Evolutionary conservation across 2,888 invertebrate species (phyloP).

Genomic region (Stenodema calcarata): DNA sequence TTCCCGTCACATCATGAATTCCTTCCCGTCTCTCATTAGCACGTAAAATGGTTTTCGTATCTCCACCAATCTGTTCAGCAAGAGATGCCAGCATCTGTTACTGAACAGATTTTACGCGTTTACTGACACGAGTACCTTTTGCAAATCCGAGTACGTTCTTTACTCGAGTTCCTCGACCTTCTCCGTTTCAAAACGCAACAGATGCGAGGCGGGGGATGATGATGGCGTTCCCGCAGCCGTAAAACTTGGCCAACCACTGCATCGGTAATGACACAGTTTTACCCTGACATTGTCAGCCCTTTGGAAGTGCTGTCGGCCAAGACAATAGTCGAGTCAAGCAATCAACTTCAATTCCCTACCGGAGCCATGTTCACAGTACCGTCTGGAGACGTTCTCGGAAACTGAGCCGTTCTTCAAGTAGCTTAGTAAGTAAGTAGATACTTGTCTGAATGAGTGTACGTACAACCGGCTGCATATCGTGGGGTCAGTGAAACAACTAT

Average conservation of each 20-base stretch:
- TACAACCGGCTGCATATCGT: too few species aligned
- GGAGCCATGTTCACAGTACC: background rate
- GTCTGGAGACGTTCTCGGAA: background rate
- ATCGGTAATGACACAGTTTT: slow-evolving; percentile 25
- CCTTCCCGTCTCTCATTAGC: too few species aligned
- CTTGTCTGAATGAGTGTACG: too few species aligned
- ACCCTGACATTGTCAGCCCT: background rate
- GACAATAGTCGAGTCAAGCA: background rate
- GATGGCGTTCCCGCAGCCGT: background rate
- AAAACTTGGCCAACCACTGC: slow-evolving; percentile 24
- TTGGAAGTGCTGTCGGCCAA: background rate
- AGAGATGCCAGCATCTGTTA: too few species aligned
- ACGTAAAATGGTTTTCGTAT: too few species aligned
- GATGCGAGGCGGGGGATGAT: slow-evolving; percentile 14
- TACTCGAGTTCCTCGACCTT: slow-evolving; percentile 1
- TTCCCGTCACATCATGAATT: too few species aligned
- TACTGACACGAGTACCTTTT: background rate
- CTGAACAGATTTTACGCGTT: background rate
- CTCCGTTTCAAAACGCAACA: background rate
- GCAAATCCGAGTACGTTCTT: background rate
- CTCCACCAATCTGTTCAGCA: too few species aligned
- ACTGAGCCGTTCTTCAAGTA: too few species aligned
- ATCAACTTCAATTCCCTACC: background rate
- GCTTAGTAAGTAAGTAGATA: too few species aligned
- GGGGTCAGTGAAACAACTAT: too few species aligned